Base-by-base conservation (phyloP, 2,888 invertebrate species). In the Melolontha melolontha region DNA sequence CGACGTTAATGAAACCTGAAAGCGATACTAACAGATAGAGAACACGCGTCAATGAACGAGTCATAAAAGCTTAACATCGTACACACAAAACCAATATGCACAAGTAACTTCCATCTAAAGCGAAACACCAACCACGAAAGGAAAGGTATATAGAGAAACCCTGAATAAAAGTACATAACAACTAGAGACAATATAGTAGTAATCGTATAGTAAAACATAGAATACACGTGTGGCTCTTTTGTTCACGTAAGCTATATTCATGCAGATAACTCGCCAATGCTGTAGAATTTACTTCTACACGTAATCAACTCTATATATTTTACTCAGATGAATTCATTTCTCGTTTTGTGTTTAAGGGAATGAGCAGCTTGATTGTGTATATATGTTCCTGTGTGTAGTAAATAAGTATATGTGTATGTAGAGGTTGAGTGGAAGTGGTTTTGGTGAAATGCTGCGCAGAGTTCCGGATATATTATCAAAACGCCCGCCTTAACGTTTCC, bases 341-440 rank as follows among this genome's bases (percentile, higher is more conserved):
- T 34, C 34, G 34, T 34, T 34, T 5, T 34, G 10, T 6, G 34
- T 34, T 34, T 34, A 34, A 34, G 34, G 34, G 34, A 34, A 34
- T 34, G 34, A 34, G 6, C 6, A 6, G 34, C 34, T 34, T 34
- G 34, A 2, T 2, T 4, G 4, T 6, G 7, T 34, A 6, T 34
- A 34, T 34, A 34, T 10, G 34, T 34, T 34, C 6, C 34, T 34
- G 7, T 34, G 12, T 44, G 12, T 11, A 44, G 5, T 10, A 10
- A 4, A 5, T 44, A 44, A 5, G 12, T 44, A 14, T 7, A 5
- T 44, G 4, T n/a, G n/a, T 44, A 44, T 44, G 12, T 12, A 14
- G 44, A 29, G 27, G 51, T 51, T 51, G 11, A 27, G 12, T 51
- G 29, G 51, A n/a, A 51, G 51, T 51, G 12, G 29, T 27, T 51